A percentile compares a stretch with the other conserved stretches of the same genome.
These are phyloP conservation scores for Daubentonia madagascariensis DNA, from an alignment of 2,113 vertebrate genomes.

Conservation along the genomic window DNA sequence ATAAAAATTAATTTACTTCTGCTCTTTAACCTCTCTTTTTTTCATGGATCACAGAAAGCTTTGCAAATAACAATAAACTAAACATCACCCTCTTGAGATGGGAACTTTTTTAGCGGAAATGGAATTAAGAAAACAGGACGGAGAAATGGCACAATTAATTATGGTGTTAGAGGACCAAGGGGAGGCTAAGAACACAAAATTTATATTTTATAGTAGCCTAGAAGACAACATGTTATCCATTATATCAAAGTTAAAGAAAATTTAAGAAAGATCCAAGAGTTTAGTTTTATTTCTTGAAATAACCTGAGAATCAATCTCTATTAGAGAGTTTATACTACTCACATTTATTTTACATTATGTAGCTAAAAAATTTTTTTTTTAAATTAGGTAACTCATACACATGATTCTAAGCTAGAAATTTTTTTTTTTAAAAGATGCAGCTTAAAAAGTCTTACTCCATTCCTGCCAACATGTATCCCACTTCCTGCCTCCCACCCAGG, in stretches of 20 bases:
- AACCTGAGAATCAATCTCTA: not conserved
- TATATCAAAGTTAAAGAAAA: not conserved
- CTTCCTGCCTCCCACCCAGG: not conserved
- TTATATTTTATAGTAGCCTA: not conserved
- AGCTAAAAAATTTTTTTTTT: not conserved
- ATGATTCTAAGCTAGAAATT: not conserved
- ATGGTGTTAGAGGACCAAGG: not conserved
- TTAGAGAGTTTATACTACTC: not conserved
- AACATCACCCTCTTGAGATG: not conserved
- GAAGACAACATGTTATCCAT: not conserved
- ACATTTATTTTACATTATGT: not conserved
- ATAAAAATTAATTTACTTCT: not conserved
- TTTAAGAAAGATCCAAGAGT: not conserved
- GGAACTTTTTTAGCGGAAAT: not conserved
- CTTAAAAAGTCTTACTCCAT: not conserved
- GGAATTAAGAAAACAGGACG: not conserved
- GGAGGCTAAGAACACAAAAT: constrained; percentile 3
- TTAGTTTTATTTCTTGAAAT: not conserved
- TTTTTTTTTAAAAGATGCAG: not conserved
- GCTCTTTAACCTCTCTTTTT: not conserved
- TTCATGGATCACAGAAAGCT: not conserved
- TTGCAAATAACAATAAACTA: not conserved
- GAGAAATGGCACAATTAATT: not conserved
- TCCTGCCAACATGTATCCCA: not conserved
- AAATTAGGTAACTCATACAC: not conserved